phyloP scores from a whole-genome alignment of 2,797 vertebrate species.

The Scolopax bukidnonensis region DNA sequence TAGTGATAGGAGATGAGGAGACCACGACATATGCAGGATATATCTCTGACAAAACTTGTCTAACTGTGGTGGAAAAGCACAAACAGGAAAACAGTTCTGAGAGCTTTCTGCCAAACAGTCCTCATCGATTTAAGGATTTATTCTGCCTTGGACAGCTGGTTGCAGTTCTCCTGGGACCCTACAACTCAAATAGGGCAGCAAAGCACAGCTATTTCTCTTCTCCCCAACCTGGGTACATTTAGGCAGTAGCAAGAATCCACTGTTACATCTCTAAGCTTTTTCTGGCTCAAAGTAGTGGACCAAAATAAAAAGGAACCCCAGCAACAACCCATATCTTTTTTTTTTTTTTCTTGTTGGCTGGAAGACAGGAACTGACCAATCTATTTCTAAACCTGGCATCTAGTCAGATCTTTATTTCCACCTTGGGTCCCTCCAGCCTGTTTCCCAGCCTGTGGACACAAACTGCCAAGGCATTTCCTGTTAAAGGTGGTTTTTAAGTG shows the following conservation, averaged over 20 bases:
- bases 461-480: constrained; percentile 76
- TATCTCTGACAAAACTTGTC: neutral
- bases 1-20: neutral
- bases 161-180: neutral
- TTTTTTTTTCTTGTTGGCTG: neutral
- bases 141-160: neutral
- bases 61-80: neutral
- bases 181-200: neutral
- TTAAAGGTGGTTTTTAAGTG: constrained; percentile 72
- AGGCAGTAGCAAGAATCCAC: neutral
- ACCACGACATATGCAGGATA: neutral
- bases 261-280: neutral
- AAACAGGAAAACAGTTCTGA: neutral
- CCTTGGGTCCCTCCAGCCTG: constrained; percentile 56
- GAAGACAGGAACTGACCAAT: constrained; percentile 62
- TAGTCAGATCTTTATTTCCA: constrained; percentile 66
- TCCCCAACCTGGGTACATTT: neutral
- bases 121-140: neutral
- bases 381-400: constrained; percentile 57
- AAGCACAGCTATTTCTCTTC: neutral
- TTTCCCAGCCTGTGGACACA: constrained; percentile 67
- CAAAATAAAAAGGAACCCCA: neutral
- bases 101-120: neutral
- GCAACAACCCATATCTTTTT: neutral
- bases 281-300: neutral